Conservation (phyloP, 2,797 vertebrate species). For the Thamnophis elegans region DNA sequence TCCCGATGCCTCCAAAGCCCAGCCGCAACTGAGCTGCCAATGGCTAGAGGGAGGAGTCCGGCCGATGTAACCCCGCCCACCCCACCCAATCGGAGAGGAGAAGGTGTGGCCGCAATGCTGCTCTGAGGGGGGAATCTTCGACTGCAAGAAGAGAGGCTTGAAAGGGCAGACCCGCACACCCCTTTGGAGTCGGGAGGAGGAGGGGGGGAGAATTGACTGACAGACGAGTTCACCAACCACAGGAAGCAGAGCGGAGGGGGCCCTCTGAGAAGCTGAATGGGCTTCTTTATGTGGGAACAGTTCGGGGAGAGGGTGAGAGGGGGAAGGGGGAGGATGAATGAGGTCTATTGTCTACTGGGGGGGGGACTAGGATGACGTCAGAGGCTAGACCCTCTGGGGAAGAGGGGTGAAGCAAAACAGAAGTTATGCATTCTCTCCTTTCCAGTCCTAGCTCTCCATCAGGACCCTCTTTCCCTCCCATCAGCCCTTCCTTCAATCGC, state of each 20-base stretch:
- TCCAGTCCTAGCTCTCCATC: neutral
- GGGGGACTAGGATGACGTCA: constrained; percentile 15
- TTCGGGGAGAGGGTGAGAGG: neutral
- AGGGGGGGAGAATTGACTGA: neutral
- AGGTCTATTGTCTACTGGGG: constrained; percentile 24
- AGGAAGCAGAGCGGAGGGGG: neutral
- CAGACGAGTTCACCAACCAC: neutral
- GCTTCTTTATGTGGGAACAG: constrained; percentile 6
- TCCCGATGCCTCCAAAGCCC: constrained; percentile 2
- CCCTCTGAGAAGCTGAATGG: neutral
- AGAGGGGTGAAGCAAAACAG: neutral
- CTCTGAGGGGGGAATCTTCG: neutral
- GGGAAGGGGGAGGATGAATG: constrained; percentile 22
- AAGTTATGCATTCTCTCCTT: neutral
- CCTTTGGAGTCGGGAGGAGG: neutral
- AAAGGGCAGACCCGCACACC: neutral
- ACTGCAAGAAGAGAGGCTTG: neutral
- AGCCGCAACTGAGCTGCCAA: constrained; percentile 25
- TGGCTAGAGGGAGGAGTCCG: constrained; percentile 3
- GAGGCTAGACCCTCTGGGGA: neutral
- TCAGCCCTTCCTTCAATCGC: neutral
- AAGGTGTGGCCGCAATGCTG: neutral
- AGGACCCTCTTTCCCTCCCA: neutral
- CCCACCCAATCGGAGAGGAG: neutral
- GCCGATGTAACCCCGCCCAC: neutral